A percentile compares a stretch with the other conserved stretches of the same genome.
Conservation (phyloP, 2,113 vertebrate genomes). For the Osmerus mordax region DNA sequence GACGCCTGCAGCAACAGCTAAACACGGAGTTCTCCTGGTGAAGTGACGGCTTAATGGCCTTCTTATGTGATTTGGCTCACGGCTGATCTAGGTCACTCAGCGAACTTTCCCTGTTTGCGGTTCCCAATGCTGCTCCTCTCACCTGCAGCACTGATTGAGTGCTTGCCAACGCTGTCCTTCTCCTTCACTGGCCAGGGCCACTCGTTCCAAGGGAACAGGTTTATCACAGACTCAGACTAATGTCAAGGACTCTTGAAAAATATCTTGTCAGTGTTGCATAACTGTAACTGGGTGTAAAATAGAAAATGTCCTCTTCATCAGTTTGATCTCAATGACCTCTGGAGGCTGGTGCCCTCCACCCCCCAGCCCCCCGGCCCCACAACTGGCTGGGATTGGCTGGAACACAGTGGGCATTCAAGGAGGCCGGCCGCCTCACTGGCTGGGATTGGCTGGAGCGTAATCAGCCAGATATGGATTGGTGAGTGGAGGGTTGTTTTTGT, state of each 20-base stretch:
- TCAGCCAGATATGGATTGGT: conserved; percentile 16
- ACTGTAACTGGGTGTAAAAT: conserved; percentile 20
- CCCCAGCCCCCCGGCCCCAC: not conserved
- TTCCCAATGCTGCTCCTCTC: conserved; percentile 5
- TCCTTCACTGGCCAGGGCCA: not conserved
- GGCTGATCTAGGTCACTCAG: not conserved
- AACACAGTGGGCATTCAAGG: no score
- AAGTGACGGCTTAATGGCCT: not conserved
- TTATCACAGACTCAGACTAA: not conserved
- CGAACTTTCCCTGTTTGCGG: conserved; percentile 1
- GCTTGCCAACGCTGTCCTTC: not conserved
- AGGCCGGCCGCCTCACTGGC: not conserved
- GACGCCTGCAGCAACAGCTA: not conserved
- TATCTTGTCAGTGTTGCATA: conserved; percentile 13
- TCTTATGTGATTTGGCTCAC: no score
- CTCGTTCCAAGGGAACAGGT: not conserved
- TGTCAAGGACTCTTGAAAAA: not conserved
- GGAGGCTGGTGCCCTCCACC: not conserved
- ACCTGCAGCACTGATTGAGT: not conserved
- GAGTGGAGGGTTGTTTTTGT: conserved; percentile 21
- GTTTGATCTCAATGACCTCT: conserved; percentile 45
- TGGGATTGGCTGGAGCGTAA: conserved; percentile 33
- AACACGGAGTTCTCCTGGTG: not conserved
- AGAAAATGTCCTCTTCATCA: conserved; percentile 33
- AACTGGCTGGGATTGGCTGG: not conserved